These are phyloP conservation scores for Phocoena phocoena DNA, from an alignment of 2,113 vertebrate genomes.

Conservation along the genomic window DNA sequence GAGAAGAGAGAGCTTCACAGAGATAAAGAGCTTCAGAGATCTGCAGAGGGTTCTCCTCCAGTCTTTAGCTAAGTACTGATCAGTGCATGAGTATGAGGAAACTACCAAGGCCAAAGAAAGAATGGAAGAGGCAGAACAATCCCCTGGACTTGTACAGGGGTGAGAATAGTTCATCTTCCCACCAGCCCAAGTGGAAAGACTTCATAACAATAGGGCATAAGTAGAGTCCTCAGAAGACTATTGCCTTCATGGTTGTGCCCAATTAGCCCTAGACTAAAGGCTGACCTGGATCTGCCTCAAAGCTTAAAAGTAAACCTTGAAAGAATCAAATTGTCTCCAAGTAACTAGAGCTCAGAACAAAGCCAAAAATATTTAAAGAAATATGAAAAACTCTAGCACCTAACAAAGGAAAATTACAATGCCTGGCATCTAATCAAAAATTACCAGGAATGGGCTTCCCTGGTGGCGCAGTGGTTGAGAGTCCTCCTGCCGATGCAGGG, in stretches of 20 bases:
- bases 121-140: not conserved
- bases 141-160: rapidly evolving
- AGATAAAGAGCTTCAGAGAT: rapidly evolving
- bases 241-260: not conserved
- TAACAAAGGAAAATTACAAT: not conserved
- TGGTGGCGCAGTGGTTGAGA: too few species aligned
- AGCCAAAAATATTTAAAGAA: not conserved
- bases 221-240: not conserved
- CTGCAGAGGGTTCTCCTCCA: not conserved
- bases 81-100: rapidly evolving
- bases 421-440: not conserved
- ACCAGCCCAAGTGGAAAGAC: not conserved
- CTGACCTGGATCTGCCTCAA: not conserved
- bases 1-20: not conserved
- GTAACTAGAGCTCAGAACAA: not conserved
- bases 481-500: too few species aligned
- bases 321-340: not conserved
- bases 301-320: not conserved
- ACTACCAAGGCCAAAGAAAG: not conserved
- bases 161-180: not conserved
- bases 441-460: not conserved
- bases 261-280: not conserved
- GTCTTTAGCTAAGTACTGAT: too few species aligned
- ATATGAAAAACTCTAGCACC: not conserved
- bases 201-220: not conserved